Percentiles rank a stretch among this genome's conserved stretches.
These are phyloP conservation scores for Volucella zonaria DNA, from an alignment of 2,888 invertebrate species.

Conservation along the genomic window DNA sequence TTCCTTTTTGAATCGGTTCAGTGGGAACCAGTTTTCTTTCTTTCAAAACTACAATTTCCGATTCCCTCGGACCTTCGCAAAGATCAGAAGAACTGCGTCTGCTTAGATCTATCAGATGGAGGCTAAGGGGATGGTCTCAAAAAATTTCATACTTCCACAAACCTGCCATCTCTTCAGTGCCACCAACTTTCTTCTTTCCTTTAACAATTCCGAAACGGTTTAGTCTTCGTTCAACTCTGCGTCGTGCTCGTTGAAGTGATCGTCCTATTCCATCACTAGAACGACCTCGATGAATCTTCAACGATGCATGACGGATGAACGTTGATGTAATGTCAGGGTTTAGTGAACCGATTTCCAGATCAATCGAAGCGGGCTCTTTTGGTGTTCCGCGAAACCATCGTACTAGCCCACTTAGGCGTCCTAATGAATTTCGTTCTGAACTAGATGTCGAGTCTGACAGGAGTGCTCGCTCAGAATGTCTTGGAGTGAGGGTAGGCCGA, in stretches of 20 bases:
- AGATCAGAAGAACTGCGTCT: constrained; percentile 92
- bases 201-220: constrained; percentile 92
- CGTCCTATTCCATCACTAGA: constrained; percentile 84
- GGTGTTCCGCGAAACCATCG: constrained; percentile 87
- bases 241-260: constrained; percentile 91
- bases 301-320: constrained; percentile 83
- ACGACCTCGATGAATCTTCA: constrained; percentile 82
- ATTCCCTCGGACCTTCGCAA: constrained; percentile 90
- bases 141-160: constrained; percentile 84
- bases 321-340: constrained; percentile 85
- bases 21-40: constrained; percentile 93
- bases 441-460: constrained; percentile 84
- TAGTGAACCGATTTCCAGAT: constrained; percentile 84
- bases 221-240: constrained; percentile 94
- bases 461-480: constrained; percentile 92
- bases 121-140: not conserved
- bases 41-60: constrained; percentile 93
- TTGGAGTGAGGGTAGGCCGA: constrained; percentile 87
- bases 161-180: constrained; percentile 92
- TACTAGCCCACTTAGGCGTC: constrained; percentile 88
- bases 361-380: constrained; percentile 83
- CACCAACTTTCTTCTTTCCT: constrained; percentile 94
- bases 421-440: constrained; percentile 82
- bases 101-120: constrained; percentile 85
- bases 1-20: constrained; percentile 92